Evolutionary conservation across 2,888 invertebrate species (phyloP), one percentile per base, ranked within the genome.

Genomic region (Nemoura dubitans): DNA sequence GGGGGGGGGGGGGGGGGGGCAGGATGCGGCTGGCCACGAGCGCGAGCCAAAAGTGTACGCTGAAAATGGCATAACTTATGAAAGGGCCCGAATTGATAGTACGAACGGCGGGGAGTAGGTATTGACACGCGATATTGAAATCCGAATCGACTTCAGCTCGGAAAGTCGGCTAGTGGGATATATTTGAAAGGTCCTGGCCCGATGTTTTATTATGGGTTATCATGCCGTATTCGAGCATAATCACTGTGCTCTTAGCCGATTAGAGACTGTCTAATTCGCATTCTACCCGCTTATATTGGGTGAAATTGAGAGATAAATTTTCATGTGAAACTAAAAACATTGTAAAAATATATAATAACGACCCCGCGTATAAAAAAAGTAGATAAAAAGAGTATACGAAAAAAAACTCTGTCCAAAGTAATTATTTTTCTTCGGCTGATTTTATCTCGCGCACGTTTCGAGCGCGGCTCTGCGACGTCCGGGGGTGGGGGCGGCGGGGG

Each of bases 351-450:
- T n/a, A 36, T 6, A 59, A 59, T 59, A 59, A 59, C 59, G 59
- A 59, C 59, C 59, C 59, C 21, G n/a, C n/a, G 59, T 59, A 59
- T 36, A 36, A 36, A 59, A 59, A 59, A 59, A 59, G 59, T 14
- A 59, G 59, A 59, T 59, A 59, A 59, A 59, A 59, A 59, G 59
- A 59, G 59, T 59, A 59, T n/a, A n/a, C n/a, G n/a, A n/a, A 1
- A 59, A 59, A 59, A 36, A 59, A 59, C 59, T 10, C 59, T 59
- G 59, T 59, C 59, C 59, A 59, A 59, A 59, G 59, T 59, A 59
- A 59, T 59, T 59, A 59, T 59, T 59, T 59, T 59, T 59, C 59
- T 59, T 59, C 59, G 59, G 59, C 59, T 59, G 59, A 59, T 59
- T 59, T 59, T 59, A 59, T 59, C 59, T n/a, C n/a, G n/a, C n/a